A percentile compares a stretch with the other conserved stretches of the same genome.
phyloP scores from a whole-genome alignment of 2,797 vertebrate genomes.

The Mormyrops attenuatus region DNA sequence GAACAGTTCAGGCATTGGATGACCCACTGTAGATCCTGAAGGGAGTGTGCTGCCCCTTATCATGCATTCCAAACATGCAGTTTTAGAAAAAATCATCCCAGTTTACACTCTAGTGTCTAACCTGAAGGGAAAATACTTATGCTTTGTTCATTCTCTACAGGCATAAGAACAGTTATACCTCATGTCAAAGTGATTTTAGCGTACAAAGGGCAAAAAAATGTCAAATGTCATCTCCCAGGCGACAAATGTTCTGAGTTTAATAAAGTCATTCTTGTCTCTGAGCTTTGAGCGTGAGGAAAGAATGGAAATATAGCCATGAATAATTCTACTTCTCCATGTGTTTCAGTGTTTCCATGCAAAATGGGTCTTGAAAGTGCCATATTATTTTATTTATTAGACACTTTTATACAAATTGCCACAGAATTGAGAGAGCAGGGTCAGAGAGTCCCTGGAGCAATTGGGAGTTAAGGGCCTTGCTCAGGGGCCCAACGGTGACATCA shows the following conservation, averaged over 20 bases:
- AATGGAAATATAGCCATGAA: not conserved
- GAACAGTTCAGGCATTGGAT: not conserved
- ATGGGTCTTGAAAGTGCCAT: not conserved
- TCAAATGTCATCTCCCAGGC: not conserved
- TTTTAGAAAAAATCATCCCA: not conserved
- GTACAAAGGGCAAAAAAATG: not conserved
- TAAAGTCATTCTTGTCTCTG: not conserved
- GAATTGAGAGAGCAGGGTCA: not conserved
- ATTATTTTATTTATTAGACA: not conserved
- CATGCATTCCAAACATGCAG: not conserved
- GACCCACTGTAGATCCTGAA: not conserved
- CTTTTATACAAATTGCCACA: not conserved
- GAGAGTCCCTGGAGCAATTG: not conserved
- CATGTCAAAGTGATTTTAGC: not conserved
- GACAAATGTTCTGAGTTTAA: not conserved
- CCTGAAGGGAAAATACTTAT: not conserved
- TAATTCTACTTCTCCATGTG: not conserved
- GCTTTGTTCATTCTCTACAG: not conserved
- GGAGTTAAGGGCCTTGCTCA: not conserved
- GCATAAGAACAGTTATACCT: not conserved
- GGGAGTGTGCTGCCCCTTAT: not conserved
- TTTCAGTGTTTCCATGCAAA: not conserved
- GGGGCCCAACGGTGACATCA: not conserved
- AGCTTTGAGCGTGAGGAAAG: not conserved
- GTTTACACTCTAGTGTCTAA: not conserved